phyloP scores from a whole-genome alignment of 2,797 vertebrate species.

The Arctocebus calabarensis region DNA sequence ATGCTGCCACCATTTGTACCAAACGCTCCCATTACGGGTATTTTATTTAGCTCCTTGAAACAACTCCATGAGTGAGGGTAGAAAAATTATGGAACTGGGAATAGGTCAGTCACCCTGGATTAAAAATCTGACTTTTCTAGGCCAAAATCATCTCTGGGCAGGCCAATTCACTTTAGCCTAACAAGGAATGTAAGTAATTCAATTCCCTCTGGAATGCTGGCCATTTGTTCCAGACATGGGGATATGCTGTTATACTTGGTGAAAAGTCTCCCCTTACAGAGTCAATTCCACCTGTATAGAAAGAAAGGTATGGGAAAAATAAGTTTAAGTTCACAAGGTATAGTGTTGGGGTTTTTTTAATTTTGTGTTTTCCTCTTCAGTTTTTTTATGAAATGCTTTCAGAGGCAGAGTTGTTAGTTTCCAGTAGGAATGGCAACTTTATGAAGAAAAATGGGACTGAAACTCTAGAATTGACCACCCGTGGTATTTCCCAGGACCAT shows the following conservation, averaged over 20 bases:
- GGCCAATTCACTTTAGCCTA: slow-evolving; percentile 24
- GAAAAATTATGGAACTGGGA: slow-evolving; percentile 41
- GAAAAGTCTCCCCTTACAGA: neutral
- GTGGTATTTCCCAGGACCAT: neutral
- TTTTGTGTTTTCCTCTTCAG: neutral
- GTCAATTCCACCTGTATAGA: neutral
- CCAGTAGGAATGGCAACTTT: neutral
- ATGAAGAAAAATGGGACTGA: neutral
- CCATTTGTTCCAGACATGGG: neutral
- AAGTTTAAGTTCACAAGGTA: neutral
- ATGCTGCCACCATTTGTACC: neutral
- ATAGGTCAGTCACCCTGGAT: neutral
- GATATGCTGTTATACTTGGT: neutral
- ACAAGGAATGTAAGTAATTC: neutral
- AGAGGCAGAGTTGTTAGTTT: neutral
- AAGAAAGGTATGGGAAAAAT: neutral
- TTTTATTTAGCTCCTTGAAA: slow-evolving; percentile 36
- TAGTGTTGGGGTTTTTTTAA: neutral
- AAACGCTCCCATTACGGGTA: neutral
- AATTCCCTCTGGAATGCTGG: neutral
- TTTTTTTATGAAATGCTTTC: neutral
- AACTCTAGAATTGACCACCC: neutral
- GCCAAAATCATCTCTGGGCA: neutral
- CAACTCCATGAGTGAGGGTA: neutral
- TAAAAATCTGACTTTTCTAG: slow-evolving; percentile 38